Evolutionary conservation across 1,140 invertebrate genomes (phyloP), one percentile per base, ranked within the genome.

Genomic region (Bombus terrestris): DNA sequence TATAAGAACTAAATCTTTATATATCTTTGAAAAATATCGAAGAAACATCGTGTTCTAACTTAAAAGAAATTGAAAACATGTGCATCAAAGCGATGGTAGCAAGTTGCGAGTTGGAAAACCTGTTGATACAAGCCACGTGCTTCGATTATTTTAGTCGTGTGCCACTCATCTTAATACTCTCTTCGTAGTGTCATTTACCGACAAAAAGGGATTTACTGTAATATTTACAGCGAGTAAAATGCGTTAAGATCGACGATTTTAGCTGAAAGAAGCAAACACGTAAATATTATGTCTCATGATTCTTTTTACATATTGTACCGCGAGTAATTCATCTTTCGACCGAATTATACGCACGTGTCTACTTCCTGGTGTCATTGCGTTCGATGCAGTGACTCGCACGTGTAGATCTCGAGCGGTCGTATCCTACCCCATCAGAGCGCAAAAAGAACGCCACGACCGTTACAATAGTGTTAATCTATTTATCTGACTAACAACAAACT

Each of bases 391-490:
- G n/a, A 15, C 18, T 22, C 22, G 35, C 25, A 88, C 81, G 59
- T 69, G 75, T 39, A n/a, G 18, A 81, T 32, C 22, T 41, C 68
- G 12, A 71, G 73, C 81, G 78, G 76, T 74, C 28, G 85, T 90
- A 92, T 91, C 89, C 90, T 89, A 87, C 90, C 91, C 85, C 82
- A 87, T 71, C 74, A 53, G 71, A 83, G 81, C 66, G 73, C 85
- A 89, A 82, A 81, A 86, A 78, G 81, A 83, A 73, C 88, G 86
- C 91, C 79, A 88, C 87, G 86, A 87, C 91, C 87, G 90, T 92
- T 90, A 93, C 92, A 91, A 93, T 89, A 91, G 85, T 91, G 93
- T 92, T 94, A 94, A 94, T 95, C 93, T 92, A 94, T 94, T 94
- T 94, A 94, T 94, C 93, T 93, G 92, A 92, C 89, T 92, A 93